Base-by-base conservation (phyloP, 2,113 vertebrate genomes). In the Percopsis transmontana region DNA sequence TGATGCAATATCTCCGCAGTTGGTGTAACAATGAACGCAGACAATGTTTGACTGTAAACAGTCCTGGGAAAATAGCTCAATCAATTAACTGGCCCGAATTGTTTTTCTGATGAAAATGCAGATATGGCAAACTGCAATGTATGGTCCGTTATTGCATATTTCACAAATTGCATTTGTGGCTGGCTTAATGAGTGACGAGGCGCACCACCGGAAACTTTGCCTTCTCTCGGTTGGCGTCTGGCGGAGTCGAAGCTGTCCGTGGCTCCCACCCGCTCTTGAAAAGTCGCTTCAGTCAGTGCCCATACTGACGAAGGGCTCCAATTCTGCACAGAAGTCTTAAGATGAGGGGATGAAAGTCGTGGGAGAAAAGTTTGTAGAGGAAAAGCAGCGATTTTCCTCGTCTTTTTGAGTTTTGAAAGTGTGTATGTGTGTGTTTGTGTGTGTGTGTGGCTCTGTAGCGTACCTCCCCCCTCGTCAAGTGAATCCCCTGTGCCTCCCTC, bases 321-420 rank as follows among this genome's bases (percentile, higher is more conserved):
- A 81, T 82, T 64, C 80, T 75, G 66, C 75, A 86, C 71, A 82
- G 62, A 81, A 86, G 79, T 80, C 75, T 54, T 84, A 82, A 89
- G 87, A 88, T 87, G 77, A 78, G 81, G 19, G 80, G 83, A 91
- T 92, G 89, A 92, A 91, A 92, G 91, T 85, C 76, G 75, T 72
- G 72, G 74, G 65, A 82, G 85, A 87, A 91, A 91, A 91, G 90
- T 91, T 90, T 89, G 85, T 85, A 82, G 80, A 83, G 88, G 84
- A 90, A 90, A 73, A 91, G 91, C 81, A 90, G 83, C 83, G 78
- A 88, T 92, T 91, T 91, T 85, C 86, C 83, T 86, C 80, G 70
- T 88, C 79, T 91, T 88, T 90, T 84, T 62, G 83, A 88, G 85
- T 92, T 91, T 89, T 89, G 86, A 91, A 90, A 86, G 76, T 51